Conservation (phyloP, 2,113 vertebrate genomes). For the Notechis scutatus region DNA sequence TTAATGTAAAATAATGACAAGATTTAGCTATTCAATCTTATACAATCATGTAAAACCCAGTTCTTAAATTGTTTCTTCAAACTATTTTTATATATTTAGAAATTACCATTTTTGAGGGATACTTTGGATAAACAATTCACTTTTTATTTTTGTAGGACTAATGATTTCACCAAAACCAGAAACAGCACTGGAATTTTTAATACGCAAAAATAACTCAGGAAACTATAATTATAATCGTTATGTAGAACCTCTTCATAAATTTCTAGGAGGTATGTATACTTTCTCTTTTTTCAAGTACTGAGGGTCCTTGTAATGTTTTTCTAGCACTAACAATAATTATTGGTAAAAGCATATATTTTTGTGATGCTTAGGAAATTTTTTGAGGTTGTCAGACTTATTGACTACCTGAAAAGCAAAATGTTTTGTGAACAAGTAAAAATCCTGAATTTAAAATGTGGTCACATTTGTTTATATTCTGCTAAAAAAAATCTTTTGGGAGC, state of each 20-base stretch:
- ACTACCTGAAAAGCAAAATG: background rate
- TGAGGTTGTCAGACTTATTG: background rate
- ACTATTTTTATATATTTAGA: slow-evolving; percentile 9
- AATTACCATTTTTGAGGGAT: slow-evolving; percentile 14
- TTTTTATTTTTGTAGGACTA: slow-evolving; percentile 74
- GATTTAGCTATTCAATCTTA: background rate
- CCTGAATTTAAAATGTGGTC: background rate
- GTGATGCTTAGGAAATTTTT: background rate
- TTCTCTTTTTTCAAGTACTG: slow-evolving; percentile 10
- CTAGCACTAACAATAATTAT: background rate
- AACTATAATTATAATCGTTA: slow-evolving; percentile 76
- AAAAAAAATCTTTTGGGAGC: background rate
- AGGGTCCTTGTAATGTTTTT: background rate
- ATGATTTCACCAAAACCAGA: slow-evolving; percentile 84
- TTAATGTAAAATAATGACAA: background rate
- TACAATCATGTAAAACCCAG: background rate
- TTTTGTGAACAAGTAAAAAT: background rate
- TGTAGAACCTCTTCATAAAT: slow-evolving; percentile 72
- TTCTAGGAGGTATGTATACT: slow-evolving; percentile 79
- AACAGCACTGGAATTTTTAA: slow-evolving; percentile 78
- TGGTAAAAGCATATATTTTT: background rate
- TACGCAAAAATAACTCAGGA: slow-evolving; percentile 69
- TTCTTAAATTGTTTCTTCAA: slow-evolving; percentile 12
- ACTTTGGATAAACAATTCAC: slow-evolving; percentile 28
- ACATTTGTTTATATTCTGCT: background rate